A percentile compares a stretch with the other conserved stretches of the same genome.
Conservation (phyloP, 2,797 vertebrate genomes). For the Malacoctenus gilli region DNA sequence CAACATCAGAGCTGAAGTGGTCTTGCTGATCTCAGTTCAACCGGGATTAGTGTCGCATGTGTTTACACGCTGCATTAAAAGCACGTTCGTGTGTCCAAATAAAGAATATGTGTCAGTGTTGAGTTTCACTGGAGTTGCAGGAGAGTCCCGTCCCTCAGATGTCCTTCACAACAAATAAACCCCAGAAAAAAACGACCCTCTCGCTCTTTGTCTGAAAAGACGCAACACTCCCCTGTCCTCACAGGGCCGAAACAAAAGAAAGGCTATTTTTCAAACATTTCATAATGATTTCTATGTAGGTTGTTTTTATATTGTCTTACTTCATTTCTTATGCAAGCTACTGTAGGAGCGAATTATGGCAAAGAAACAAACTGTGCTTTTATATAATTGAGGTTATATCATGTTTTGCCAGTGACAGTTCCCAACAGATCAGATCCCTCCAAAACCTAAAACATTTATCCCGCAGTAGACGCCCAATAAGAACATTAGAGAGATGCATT, state of each 20-base stretch:
- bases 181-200: no score
- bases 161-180: no score
- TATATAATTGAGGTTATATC: constrained; percentile 56
- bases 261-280: constrained; percentile 4
- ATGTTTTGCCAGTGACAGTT: constrained; percentile 35
- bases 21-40: no score
- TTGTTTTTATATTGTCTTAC: constrained; percentile 22
- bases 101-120: no score
- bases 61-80: no score
- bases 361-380: constrained; percentile 44
- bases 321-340: constrained; percentile 50
- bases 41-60: no score
- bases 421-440: constrained; percentile 43
- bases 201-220: neutral
- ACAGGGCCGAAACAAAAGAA: constrained; percentile 16
- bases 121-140: no score
- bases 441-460: constrained; percentile 59
- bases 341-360: constrained; percentile 46
- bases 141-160: constrained; percentile 2
- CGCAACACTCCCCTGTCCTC: constrained; percentile 1
- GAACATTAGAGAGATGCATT: constrained; percentile 54
- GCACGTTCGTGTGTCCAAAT: no score
- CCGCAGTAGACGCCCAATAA: constrained; percentile 45
- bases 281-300: constrained; percentile 26
- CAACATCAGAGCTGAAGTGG: no score